Conservation (phyloP, 1,140 invertebrate species). For the Spodoptera litura region DNA sequence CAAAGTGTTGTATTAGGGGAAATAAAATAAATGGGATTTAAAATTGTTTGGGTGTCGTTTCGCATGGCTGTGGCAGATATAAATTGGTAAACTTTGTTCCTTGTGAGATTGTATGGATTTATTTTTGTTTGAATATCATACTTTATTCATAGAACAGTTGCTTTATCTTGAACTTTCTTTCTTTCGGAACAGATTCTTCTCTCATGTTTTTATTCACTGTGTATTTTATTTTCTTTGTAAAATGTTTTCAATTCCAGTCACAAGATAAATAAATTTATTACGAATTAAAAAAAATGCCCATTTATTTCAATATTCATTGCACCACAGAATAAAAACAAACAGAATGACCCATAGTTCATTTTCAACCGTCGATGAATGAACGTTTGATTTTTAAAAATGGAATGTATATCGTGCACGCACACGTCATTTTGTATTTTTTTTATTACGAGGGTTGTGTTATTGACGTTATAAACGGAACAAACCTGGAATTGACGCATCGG, state of each 20-base stretch:
- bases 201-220: too few species aligned
- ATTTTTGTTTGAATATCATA: not conserved
- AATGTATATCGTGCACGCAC: conserved; percentile 30
- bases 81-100: conserved; percentile 19
- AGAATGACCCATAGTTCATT: not conserved
- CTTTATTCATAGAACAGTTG: not conserved
- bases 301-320: too few species aligned
- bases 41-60: conserved; percentile 24
- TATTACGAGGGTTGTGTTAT: conserved; percentile 24
- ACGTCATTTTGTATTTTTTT: conserved; percentile 18
- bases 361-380: not conserved
- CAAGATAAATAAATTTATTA: too few species aligned
- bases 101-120: not conserved
- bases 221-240: too few species aligned
- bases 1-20: not conserved
- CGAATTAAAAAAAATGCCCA: too few species aligned
- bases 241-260: too few species aligned
- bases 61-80: not conserved
- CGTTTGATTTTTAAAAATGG: conserved; percentile 7
- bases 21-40: conserved; percentile 23
- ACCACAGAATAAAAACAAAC: too few species aligned
- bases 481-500: conserved; percentile 28
- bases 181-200: too few species aligned
- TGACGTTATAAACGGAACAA: conserved; percentile 39
- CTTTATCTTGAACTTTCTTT: not conserved